Percentiles rank a stretch among this genome's conserved stretches.
Evolutionary conservation across 2,888 invertebrate genomes (phyloP).

Genomic region (Trissoscelio sp.): DNA sequence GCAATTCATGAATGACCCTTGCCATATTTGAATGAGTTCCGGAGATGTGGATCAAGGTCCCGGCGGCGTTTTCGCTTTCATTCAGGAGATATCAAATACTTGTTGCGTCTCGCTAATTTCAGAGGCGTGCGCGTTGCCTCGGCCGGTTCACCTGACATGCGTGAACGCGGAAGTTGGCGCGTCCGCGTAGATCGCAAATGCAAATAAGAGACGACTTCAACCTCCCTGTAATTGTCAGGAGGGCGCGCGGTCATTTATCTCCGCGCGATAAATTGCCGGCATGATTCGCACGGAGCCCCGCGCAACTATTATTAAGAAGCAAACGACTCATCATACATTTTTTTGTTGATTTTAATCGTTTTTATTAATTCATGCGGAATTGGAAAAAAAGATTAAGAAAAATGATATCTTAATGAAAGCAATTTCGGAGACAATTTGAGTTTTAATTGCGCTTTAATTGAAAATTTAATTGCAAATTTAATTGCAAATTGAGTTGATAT

Average conservation of each 20-base stretch:
- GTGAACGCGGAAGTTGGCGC: slow-evolving; percentile 64
- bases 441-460: background rate
- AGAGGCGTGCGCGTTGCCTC: slow-evolving; percentile 60
- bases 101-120: slow-evolving; percentile 67
- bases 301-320: slow-evolving; percentile 22
- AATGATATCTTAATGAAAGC: background rate
- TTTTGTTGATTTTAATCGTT: background rate
- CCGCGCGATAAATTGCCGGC: slow-evolving; percentile 48
- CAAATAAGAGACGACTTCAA: slow-evolving; percentile 71
- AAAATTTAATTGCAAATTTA: background rate
- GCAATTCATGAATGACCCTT: slow-evolving; percentile 29
- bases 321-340: slow-evolving; percentile 2
- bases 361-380: background rate
- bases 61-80: slow-evolving; percentile 54
- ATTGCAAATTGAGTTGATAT: background rate
- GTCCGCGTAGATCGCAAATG: slow-evolving; percentile 65
- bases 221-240: slow-evolving; percentile 71
- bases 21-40: slow-evolving; percentile 52
- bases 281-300: slow-evolving; percentile 21
- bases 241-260: slow-evolving; percentile 66
- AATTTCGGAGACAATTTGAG: background rate
- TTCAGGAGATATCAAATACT: slow-evolving; percentile 62
- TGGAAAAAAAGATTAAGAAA: background rate
- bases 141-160: slow-evolving; percentile 67
- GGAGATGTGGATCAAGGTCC: slow-evolving; percentile 64